A percentile compares a stretch with the other conserved stretches of the same genome.
These are phyloP conservation scores for Nestor notabilis DNA, from an alignment of 2,113 vertebrate genomes.

Conservation along the genomic window DNA sequence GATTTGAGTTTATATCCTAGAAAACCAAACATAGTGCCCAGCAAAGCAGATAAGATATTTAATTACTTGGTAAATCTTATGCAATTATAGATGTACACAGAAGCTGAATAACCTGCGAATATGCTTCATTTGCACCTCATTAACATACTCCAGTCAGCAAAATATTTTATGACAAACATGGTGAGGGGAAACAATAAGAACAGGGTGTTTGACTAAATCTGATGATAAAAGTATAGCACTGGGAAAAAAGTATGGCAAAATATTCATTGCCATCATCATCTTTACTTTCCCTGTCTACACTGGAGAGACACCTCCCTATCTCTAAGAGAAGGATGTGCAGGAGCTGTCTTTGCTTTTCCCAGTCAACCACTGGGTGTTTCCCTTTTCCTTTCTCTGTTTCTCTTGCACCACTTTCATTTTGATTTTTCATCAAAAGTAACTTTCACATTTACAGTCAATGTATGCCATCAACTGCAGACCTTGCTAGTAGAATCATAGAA, in stretches of 20 bases:
- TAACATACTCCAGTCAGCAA: background rate
- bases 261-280: background rate
- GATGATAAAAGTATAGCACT: background rate
- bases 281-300: background rate
- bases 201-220: background rate
- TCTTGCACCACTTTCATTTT: background rate
- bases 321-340: background rate
- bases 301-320: background rate
- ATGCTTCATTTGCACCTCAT: background rate
- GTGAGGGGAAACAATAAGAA: background rate
- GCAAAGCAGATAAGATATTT: background rate
- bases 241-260: background rate
- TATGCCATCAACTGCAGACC: background rate
- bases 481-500: too few species aligned
- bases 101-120: background rate
- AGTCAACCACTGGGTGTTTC: background rate
- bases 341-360: background rate
- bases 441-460: background rate
- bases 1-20: background rate
- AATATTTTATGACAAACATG: background rate
- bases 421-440: background rate
- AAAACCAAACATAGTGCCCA: background rate
- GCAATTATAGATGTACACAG: background rate
- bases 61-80: background rate
- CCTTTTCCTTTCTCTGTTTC: background rate